Evolutionary conservation across 1,140 invertebrate species (phyloP).

Genomic region (Brachionus plicatilis): DNA sequence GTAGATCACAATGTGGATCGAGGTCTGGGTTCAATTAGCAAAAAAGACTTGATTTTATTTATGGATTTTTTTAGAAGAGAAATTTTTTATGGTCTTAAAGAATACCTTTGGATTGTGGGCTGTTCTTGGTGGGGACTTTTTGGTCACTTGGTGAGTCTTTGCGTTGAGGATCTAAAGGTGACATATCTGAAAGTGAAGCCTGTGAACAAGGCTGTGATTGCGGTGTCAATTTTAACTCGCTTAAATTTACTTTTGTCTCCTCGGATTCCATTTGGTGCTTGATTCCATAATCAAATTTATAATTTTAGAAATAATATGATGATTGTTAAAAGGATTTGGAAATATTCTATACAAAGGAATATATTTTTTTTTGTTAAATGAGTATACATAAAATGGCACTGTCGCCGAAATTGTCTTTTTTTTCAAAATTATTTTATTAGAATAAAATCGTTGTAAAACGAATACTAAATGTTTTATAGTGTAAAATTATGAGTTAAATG

Average conservation of each 20-base stretch:
- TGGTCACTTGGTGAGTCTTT: not conserved
- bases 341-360: not conserved
- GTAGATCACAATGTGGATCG: too few relatives aligned
- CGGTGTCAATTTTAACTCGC: not conserved
- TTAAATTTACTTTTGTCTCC: slow-evolving; percentile 1
- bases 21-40: not conserved
- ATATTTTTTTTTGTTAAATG: too few relatives aligned
- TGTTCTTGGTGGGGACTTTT: not conserved
- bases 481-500: too few relatives aligned
- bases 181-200: not conserved
- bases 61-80: not conserved
- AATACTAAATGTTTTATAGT: too few relatives aligned
- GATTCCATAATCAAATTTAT: not conserved
- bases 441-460: too few relatives aligned
- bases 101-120: not conserved
- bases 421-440: too few relatives aligned
- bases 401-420: too few relatives aligned
- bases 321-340: not conserved
- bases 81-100: not conserved
- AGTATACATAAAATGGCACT: too few relatives aligned
- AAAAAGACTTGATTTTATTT: not conserved
- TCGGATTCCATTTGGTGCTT: not conserved
- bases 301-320: not conserved
- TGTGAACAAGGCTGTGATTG: not conserved
- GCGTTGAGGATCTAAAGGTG: not conserved